Conservation (phyloP, 2,113 vertebrate genomes). For the Ceyx melanurus region DNA sequence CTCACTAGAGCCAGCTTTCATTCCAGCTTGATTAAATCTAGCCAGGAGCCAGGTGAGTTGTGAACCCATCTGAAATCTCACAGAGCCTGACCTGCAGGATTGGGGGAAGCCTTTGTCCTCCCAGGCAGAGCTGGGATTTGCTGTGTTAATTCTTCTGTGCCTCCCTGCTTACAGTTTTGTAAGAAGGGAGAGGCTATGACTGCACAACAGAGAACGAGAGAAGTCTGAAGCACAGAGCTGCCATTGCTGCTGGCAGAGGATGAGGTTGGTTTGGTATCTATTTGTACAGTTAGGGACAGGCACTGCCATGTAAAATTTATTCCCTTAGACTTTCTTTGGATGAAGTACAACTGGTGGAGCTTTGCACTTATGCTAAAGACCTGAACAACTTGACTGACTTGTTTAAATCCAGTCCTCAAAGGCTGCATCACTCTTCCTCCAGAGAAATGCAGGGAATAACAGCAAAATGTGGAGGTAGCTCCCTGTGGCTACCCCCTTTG, state of each 20-base stretch:
- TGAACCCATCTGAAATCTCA: neutral
- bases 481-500: neutral
- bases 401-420: conserved; percentile 8
- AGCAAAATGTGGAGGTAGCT: neutral
- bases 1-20: neutral
- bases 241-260: neutral
- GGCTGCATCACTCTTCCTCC: neutral
- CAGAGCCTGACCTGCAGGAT: neutral
- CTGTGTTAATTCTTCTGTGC: neutral
- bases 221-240: neutral
- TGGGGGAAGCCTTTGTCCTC: neutral
- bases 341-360: neutral
- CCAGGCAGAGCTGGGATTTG: neutral
- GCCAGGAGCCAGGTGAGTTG: neutral
- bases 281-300: neutral
- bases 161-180: neutral
- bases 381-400: neutral
- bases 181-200: neutral
- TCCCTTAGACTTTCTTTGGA: neutral
- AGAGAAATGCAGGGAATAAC: neutral
- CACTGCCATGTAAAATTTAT: neutral
- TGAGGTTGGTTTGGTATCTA: neutral
- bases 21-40: neutral
- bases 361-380: neutral
- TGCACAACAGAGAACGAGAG: neutral